Evolutionary conservation across 2,888 invertebrate species (phyloP).

Genomic region (Scaptomyza cyrtandrae): DNA sequence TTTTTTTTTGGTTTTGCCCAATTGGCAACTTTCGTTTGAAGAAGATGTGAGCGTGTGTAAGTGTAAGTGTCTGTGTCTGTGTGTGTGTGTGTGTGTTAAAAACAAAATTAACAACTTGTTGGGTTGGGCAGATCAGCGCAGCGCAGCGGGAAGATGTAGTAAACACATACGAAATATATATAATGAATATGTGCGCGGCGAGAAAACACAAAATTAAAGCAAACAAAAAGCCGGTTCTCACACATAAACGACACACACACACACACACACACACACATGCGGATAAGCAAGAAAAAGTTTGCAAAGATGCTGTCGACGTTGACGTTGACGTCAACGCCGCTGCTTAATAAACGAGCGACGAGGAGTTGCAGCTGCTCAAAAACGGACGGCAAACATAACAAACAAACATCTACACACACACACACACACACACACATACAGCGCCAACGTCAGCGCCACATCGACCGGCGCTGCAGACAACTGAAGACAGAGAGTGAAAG

Average conservation of each 20-base stretch:
- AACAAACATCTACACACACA: conserved; percentile 49
- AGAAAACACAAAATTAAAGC: conserved; percentile 66
- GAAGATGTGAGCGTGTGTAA: conserved; percentile 2
- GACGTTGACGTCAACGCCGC: conserved; percentile 36
- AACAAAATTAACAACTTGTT: conserved; percentile 66
- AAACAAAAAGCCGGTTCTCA: conserved; percentile 79
- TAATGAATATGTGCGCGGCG: conserved; percentile 55
- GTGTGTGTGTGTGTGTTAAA: conserved; percentile 28
- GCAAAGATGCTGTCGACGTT: conserved; percentile 51
- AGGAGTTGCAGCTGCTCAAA: conserved; percentile 53
- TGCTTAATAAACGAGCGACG: conserved; percentile 22
- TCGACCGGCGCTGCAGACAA: conserved; percentile 67
- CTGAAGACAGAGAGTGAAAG: conserved; percentile 54
- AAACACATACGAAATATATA: conserved; percentile 29
- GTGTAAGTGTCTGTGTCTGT: conserved; percentile 8
- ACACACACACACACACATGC: neutral
- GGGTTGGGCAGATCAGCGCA: conserved; percentile 27
- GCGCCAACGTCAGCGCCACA: conserved; percentile 49
- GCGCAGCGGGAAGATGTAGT: neutral
- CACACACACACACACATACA: conserved; percentile 23
- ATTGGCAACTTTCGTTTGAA: conserved; percentile 70
- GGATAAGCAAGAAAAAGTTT: conserved; percentile 54
- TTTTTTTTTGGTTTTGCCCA: conserved; percentile 41
- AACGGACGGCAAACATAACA: conserved; percentile 56
- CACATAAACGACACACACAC: conserved; percentile 30